Percentiles rank a stretch among this genome's conserved stretches.
Conservation (phyloP, 2,888 invertebrate genomes). For the Ophonus ardosiacus region DNA sequence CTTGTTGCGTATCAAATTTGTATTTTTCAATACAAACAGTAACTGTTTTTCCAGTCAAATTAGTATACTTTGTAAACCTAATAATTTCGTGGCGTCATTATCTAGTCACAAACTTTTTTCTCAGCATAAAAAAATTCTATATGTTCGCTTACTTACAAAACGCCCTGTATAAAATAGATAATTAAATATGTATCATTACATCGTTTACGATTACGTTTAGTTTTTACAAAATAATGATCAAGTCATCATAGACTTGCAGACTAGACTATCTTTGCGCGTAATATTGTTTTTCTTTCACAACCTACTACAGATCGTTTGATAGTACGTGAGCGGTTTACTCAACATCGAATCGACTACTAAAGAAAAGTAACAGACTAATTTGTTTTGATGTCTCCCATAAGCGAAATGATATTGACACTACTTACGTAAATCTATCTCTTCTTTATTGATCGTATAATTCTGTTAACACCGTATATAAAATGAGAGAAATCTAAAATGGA, state of each 20-base stretch:
- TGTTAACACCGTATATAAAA: slow-evolving; percentile 39
- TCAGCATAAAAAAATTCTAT: too few species aligned
- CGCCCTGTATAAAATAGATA: too few species aligned
- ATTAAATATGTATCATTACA: neutral
- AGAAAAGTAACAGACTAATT: slow-evolving; percentile 45
- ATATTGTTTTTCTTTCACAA: slow-evolving; percentile 14
- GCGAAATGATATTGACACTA: slow-evolving; percentile 40
- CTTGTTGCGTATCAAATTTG: too few species aligned
- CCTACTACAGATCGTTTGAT: slow-evolving; percentile 7
- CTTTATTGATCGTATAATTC: slow-evolving; percentile 49
- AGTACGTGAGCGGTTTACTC: slow-evolving; percentile 48
- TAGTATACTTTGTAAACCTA: too few species aligned
- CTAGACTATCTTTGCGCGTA: neutral
- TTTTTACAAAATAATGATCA: neutral
- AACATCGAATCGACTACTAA: slow-evolving; percentile 42
- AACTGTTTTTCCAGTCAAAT: too few species aligned
- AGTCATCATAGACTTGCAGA: neutral
- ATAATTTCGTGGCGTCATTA: too few species aligned
- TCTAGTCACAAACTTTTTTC: too few species aligned
- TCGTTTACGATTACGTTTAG: neutral
- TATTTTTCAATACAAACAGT: too few species aligned
- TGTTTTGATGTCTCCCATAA: slow-evolving; percentile 54
- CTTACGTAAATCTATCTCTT: slow-evolving; percentile 38
- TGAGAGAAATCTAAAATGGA: slow-evolving; percentile 28
- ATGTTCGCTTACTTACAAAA: too few species aligned